phyloP scores from a whole-genome alignment of 2,113 vertebrate species.

The Hippocampus abdominalis region DNA sequence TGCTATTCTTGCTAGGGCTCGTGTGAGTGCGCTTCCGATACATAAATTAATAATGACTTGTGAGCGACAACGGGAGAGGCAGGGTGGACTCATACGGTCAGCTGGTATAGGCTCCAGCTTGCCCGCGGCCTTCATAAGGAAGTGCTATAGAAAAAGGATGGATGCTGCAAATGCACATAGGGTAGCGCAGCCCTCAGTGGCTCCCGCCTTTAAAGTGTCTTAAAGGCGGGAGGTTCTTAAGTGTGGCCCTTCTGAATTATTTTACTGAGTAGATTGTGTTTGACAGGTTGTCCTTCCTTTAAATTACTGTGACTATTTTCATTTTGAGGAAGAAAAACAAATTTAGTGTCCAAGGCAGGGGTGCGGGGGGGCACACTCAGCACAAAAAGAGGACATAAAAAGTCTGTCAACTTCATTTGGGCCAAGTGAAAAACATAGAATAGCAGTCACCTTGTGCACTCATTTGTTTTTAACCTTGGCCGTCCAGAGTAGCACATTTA shows the following conservation, averaged over 20 bases:
- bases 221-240: no score
- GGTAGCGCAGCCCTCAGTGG: conserved; percentile 25
- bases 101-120: neutral
- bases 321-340: neutral
- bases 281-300: conserved; percentile 2
- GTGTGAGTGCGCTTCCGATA: no score
- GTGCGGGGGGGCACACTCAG: neutral
- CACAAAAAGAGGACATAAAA: neutral
- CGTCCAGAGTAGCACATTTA: no score
- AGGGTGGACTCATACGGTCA: neutral
- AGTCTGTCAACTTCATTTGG: neutral
- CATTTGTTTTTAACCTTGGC: no score
- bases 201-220: conserved; percentile 64
- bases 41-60: no score
- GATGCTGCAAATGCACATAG: conserved; percentile 55
- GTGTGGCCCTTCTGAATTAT: neutral
- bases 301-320: conserved; percentile 3
- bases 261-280: conserved; percentile 11
- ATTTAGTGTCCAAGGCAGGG: no score
- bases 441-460: neutral
- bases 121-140: neutral
- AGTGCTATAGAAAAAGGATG: neutral
- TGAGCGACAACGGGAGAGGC: no score
- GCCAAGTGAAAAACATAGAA: neutral
- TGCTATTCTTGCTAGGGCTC: no score